Conservation (phyloP, 1,140 invertebrate genomes). For the Theocolax elegans region DNA sequence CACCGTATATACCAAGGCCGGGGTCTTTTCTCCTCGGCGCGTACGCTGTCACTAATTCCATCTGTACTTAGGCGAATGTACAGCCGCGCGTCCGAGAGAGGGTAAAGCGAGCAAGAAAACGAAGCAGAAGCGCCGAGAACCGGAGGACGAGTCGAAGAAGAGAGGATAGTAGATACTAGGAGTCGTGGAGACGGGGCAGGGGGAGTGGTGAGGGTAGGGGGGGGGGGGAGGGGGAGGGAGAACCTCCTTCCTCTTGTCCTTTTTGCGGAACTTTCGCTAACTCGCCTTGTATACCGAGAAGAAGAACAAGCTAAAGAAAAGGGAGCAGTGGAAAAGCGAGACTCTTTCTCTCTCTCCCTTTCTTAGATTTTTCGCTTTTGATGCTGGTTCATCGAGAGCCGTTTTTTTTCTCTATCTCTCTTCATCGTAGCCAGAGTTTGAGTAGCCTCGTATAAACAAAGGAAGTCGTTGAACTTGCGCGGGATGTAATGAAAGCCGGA, state of each 20-base stretch:
- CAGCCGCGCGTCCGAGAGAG: background rate
- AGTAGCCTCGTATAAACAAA: constrained; percentile 36
- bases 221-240: background rate
- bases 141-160: background rate
- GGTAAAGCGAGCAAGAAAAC: background rate
- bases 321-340: constrained; percentile 10
- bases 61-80: constrained; percentile 15
- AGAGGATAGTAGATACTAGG: background rate
- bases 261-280: constrained; percentile 37
- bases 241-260: constrained; percentile 4
- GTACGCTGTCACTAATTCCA: constrained; percentile 20
- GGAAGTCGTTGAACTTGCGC: constrained; percentile 37
- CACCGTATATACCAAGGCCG: background rate
- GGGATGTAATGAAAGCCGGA: constrained; percentile 29
- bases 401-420: constrained; percentile 10
- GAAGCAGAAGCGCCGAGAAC: background rate
- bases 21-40: background rate
- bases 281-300: constrained; percentile 29
- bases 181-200: background rate
- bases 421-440: constrained; percentile 1
- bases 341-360: background rate
- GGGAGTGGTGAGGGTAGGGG: background rate
- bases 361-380: constrained; percentile 34
- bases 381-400: constrained; percentile 9
- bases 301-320: constrained; percentile 37